Conservation (phyloP, 1,140 invertebrate genomes). For the Sesamia nonagrioides region DNA sequence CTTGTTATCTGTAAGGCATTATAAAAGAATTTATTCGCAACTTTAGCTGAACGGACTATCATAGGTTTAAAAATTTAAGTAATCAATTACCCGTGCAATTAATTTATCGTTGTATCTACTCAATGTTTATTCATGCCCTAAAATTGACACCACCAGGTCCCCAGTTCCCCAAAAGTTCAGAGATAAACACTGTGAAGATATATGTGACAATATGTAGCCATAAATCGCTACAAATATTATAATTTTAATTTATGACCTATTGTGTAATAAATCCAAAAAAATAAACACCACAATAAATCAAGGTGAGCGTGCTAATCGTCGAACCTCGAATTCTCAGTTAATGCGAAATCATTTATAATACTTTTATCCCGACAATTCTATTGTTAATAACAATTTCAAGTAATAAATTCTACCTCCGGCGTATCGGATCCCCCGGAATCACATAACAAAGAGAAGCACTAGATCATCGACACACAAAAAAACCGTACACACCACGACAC, state of each 20-base stretch:
- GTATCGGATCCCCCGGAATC: conserved; percentile 72
- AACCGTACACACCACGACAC: conserved; percentile 80
- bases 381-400: conserved; percentile 51
- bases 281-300: conserved; percentile 53
- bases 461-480: conserved; percentile 76
- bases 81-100: no score
- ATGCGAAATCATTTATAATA: conserved; percentile 53
- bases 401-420: conserved; percentile 63
- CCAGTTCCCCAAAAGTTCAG: not conserved
- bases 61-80: not conserved
- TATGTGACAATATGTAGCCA: conserved; percentile 3
- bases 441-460: conserved; percentile 73
- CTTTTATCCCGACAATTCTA: conserved; percentile 53
- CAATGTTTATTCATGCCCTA: not conserved
- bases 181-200: conserved; percentile 3
- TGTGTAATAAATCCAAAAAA: conserved; percentile 40
- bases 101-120: no score
- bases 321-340: conserved; percentile 39
- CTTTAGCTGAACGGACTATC: no score
- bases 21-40: no score
- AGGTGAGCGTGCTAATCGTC: conserved; percentile 51
- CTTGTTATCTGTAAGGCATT: not conserved
- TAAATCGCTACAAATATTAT: conserved; percentile 37
- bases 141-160: not conserved
- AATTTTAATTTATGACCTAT: conserved; percentile 39